Evolutionary conservation across 2,888 invertebrate genomes (phyloP).

Genomic region (Antheraea assamensis): DNA sequence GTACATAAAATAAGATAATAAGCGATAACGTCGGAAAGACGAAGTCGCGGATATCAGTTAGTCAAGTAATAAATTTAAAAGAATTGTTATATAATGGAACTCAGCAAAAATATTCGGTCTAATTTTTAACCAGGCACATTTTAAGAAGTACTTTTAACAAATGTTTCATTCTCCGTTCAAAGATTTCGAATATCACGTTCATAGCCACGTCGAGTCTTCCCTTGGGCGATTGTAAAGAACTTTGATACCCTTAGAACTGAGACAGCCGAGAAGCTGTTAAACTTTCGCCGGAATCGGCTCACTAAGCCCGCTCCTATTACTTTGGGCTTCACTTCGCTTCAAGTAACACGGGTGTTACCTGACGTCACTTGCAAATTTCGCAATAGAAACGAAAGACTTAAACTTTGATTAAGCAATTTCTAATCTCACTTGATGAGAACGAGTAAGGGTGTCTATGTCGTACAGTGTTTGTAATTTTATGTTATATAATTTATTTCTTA

Average conservation of each 20-base stretch:
- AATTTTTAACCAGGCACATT: neutral
- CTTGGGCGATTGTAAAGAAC: conserved; percentile 16
- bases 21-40: too few relatives aligned
- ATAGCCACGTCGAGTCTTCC: conserved; percentile 14
- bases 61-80: too few relatives aligned
- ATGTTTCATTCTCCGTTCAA: conserved; percentile 2
- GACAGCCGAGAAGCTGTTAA: conserved; percentile 20
- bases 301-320: conserved; percentile 22
- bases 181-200: conserved; percentile 18
- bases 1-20: too few relatives aligned
- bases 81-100: neutral
- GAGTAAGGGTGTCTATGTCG: neutral
- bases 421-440: neutral
- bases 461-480: neutral
- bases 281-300: conserved; percentile 21
- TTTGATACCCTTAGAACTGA: conserved; percentile 19
- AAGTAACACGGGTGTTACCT: conserved; percentile 17
- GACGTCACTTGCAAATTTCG: conserved; percentile 8
- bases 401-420: neutral
- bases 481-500: too few relatives aligned
- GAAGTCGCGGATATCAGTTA: too few relatives aligned
- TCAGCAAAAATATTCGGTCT: neutral
- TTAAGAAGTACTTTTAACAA: neutral
- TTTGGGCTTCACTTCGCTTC: conserved; percentile 17
- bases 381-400: conserved; percentile 10